Evolutionary conservation across 2,888 invertebrate species (phyloP).

Genomic region (Zaprionus bogoriensis): DNA sequence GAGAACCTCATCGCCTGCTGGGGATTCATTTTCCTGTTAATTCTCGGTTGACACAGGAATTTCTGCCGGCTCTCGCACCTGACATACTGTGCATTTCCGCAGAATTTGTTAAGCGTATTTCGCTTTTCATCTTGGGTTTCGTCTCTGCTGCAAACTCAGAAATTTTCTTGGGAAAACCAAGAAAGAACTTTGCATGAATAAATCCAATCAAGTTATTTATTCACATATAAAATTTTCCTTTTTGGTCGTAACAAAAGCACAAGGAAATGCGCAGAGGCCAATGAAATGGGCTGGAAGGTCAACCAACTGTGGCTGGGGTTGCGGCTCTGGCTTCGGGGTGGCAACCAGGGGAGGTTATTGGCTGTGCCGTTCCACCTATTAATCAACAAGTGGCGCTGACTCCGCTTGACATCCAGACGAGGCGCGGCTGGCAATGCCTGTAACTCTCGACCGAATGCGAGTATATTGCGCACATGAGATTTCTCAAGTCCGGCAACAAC

Average conservation of each 20-base stretch:
- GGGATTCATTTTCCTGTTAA: slow-evolving; percentile 26
- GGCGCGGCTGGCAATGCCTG: slow-evolving; percentile 32
- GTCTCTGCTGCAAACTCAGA: slow-evolving; percentile 46
- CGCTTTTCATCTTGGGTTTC: slow-evolving; percentile 14
- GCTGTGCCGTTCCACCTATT: slow-evolving; percentile 47
- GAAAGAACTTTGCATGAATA: neutral
- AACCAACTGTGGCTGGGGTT: slow-evolving; percentile 38
- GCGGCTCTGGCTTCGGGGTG: neutral
- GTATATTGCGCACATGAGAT: slow-evolving; percentile 37
- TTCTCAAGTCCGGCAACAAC: slow-evolving; percentile 33
- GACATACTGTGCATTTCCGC: slow-evolving; percentile 36
- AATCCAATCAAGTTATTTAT: slow-evolving; percentile 8
- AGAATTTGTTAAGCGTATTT: slow-evolving; percentile 18
- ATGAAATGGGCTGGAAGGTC: slow-evolving; percentile 46
- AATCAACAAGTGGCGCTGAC: slow-evolving; percentile 62
- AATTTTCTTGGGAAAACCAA: slow-evolving; percentile 48
- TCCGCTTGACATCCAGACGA: slow-evolving; percentile 47
- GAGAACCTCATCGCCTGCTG: slow-evolving; percentile 8
- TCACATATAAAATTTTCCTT: slow-evolving; percentile 22
- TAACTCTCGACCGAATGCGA: slow-evolving; percentile 38
- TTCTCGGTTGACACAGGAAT: slow-evolving; percentile 21
- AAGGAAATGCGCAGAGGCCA: slow-evolving; percentile 51
- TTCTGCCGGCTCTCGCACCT: slow-evolving; percentile 39
- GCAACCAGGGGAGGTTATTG: neutral
- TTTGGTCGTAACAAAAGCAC: slow-evolving; percentile 39